These are phyloP conservation scores for Novumbra hubbsi DNA, from an alignment of 2,797 vertebrate genomes.

Conservation along the genomic window DNA sequence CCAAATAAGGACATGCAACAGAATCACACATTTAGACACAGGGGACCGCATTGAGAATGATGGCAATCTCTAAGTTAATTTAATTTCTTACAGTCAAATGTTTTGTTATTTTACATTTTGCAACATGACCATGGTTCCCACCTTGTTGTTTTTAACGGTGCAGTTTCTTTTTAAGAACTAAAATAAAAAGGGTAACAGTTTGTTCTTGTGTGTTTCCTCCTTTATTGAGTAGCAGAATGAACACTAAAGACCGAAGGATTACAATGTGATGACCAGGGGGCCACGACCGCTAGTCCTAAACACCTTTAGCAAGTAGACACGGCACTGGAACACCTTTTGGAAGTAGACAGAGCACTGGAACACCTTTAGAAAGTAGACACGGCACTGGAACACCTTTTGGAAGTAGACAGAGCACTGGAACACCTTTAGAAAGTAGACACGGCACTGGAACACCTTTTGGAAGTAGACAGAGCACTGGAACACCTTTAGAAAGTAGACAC, in stretches of 20 bases:
- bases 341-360: too few species aligned
- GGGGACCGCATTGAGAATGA: constrained; percentile 52
- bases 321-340: too few species aligned
- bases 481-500: background rate
- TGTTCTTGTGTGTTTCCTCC: constrained; percentile 34
- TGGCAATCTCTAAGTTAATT: constrained; percentile 69
- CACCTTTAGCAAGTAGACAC: too few species aligned
- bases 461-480: too few species aligned
- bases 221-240: constrained; percentile 7
- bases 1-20: constrained; percentile 42
- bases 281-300: too few species aligned
- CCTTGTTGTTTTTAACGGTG: constrained; percentile 72
- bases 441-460: background rate
- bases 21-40: constrained; percentile 52
- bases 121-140: constrained; percentile 69
- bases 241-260: background rate
- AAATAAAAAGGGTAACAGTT: constrained; percentile 69
- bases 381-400: too few species aligned
- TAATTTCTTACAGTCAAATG: constrained; percentile 69
- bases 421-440: background rate
- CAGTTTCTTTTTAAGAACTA: constrained; percentile 74
- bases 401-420: too few species aligned
- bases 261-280: background rate
- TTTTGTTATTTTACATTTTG: constrained; percentile 66
- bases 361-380: too few species aligned